These are phyloP conservation scores for Eueremaeus valkanovi DNA, from an alignment of 2,888 invertebrate species.

Conservation along the genomic window DNA sequence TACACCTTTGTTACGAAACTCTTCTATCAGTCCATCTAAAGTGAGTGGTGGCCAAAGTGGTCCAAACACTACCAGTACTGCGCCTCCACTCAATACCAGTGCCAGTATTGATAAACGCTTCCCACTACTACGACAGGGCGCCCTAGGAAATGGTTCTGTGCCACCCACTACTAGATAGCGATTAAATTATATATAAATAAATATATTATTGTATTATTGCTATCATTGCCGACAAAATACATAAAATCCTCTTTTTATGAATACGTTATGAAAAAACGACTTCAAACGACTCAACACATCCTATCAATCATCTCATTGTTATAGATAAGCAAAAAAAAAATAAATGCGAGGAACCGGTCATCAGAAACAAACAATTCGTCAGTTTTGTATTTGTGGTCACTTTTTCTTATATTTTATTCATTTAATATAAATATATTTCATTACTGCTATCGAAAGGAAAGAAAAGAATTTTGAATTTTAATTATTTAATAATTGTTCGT, in stretches of 20 bases:
- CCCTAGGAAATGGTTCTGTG: constrained; percentile 43
- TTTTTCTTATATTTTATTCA: constrained; percentile 26
- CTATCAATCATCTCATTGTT: constrained; percentile 7
- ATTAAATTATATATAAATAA: not conserved
- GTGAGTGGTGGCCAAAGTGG: constrained; percentile 28
- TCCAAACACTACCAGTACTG: not conserved
- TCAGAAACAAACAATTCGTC: constrained; percentile 14
- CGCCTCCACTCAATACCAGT: not conserved
- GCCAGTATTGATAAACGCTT: constrained; percentile 42
- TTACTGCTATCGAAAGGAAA: not conserved
- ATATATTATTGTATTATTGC: not conserved
- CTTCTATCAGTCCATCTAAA: constrained; percentile 7
- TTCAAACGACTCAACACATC: constrained; percentile 1
- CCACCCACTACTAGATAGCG: constrained; percentile 23
- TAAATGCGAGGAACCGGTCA: not conserved
- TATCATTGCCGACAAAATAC: not conserved
- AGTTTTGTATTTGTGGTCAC: constrained; percentile 32
- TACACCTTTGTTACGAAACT: constrained; percentile 19
- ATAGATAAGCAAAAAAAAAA: not conserved
- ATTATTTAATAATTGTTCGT: not conserved
- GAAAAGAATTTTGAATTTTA: too few relatives aligned
- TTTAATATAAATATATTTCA: constrained; percentile 6
- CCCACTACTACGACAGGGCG: constrained; percentile 45
- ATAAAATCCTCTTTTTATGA: not conserved
- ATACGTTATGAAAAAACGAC: not conserved